Evolutionary conservation across 2,888 invertebrate genomes (phyloP).

Genomic region (Conomelus anceps): DNA sequence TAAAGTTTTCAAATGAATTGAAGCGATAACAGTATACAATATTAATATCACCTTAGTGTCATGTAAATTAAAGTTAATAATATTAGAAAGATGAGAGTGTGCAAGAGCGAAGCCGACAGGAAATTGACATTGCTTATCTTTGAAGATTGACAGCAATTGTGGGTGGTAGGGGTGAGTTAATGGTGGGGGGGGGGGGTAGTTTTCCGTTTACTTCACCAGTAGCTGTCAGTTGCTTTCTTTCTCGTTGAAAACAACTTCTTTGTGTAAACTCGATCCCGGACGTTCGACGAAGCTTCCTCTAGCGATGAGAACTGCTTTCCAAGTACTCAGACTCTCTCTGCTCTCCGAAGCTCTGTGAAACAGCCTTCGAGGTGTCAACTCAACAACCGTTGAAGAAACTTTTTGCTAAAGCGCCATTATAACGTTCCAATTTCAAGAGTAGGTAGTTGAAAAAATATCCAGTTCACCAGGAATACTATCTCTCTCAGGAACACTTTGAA

Average conservation of each 20-base stretch:
- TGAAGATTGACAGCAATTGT: not conserved
- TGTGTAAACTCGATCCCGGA: not conserved
- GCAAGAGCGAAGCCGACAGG: not conserved
- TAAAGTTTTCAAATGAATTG: too few relatives aligned
- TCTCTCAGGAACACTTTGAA: not conserved
- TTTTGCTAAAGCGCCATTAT: not conserved
- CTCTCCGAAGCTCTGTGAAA: not conserved
- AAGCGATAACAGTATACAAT: not conserved
- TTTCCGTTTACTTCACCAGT: not conserved
- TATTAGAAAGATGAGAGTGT: not conserved
- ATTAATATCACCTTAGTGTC: not conserved
- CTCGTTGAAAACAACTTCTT: not conserved
- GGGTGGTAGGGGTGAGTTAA: not conserved
- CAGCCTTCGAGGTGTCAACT: not conserved
- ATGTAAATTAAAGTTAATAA: not conserved
- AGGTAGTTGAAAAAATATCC: not conserved
- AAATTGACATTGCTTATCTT: not conserved
- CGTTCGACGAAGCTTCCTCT: not conserved
- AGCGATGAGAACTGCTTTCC: not conserved
- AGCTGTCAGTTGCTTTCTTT: not conserved
- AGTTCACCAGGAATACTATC: not conserved
- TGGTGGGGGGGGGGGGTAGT: not conserved
- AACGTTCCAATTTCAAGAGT: not conserved
- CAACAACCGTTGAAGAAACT: not conserved
- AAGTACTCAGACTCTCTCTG: not conserved